A percentile compares a stretch with the other conserved stretches of the same genome.
These are phyloP conservation scores for Argopecten irradians DNA, from an alignment of 1,140 invertebrate genomes.

Conservation along the genomic window DNA sequence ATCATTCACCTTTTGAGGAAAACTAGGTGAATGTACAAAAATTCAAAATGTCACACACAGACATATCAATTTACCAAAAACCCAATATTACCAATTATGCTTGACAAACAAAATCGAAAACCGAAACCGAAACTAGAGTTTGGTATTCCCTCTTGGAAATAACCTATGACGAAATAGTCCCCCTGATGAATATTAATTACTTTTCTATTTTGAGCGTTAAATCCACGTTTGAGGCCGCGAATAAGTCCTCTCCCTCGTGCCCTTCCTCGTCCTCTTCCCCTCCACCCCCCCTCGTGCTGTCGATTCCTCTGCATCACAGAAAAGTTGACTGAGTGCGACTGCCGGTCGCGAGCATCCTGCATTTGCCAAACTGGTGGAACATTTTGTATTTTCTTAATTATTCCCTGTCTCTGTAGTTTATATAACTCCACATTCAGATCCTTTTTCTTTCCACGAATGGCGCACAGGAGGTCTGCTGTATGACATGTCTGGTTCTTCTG, in stretches of 20 bases:
- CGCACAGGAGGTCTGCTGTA: not conserved
- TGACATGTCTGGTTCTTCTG: not conserved
- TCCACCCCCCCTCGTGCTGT: not conserved
- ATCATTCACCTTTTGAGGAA: not conserved
- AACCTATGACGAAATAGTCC: not conserved
- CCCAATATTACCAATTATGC: not conserved
- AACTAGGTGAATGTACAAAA: not conserved
- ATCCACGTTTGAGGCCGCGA: not conserved
- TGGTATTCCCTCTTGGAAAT: not conserved
- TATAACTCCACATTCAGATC: not conserved
- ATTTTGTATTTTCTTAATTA: not conserved
- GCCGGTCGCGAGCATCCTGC: not conserved
- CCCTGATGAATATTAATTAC: not conserved
- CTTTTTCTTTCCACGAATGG: not conserved
- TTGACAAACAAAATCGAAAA: not conserved
- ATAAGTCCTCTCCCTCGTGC: not conserved
- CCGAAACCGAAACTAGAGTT: not conserved
- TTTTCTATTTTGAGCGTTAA: constrained; percentile 12
- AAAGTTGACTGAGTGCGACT: not conserved
- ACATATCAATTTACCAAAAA: not conserved
- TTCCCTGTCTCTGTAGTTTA: not conserved
- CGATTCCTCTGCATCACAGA: not conserved
- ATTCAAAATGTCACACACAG: not conserved
- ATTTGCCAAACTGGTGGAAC: not conserved
- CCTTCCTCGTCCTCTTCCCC: not conserved